Evolutionary conservation across 2,888 invertebrate genomes (phyloP), one percentile per base, ranked within the genome.

Genomic region (Choreutis nemorana): DNA sequence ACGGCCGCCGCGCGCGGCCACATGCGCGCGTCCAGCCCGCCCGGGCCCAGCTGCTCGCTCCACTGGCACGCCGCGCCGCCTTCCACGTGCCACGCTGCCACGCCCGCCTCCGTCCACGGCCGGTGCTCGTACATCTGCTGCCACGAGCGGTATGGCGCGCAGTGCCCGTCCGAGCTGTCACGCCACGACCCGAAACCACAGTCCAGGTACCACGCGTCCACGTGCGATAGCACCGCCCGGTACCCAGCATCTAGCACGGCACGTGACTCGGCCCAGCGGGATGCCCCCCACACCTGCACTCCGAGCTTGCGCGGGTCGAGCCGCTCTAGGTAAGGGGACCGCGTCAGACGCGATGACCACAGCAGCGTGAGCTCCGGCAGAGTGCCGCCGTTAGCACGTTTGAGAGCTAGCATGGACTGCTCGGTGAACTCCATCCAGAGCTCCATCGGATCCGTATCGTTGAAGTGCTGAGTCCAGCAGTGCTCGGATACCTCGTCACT

Each of bases 151-250:
- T 93, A 94, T 5, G 92, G 92, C 11, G 91, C 90, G 58, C 93
- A 94, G 44, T 92, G 90, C 1, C 90, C 91, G 43, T 90, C 90
- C 2, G 90, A 90, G 14, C 85, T 86, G 51, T 90, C 88, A 13
- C 91, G 81, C 93, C 93, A 93, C 39, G 87, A 87, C 1, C 91
- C 91, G 57, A 90, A 91, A 1, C 93, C 93, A 55, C 92, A 93
- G 60, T 93, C 92, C 41, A 93, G 78, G 65, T 92, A 93, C 90
- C 91, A 91, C 3, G 91, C 90, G 57, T 93, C 92, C 30, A 91
- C 91, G 64, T 93, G 92, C 9, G 91, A 91, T 32, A 92, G 66
- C 31, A 94, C 86, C 28, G 91, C 79, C 32, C 87, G 83, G 64
- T 86, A 92, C 2, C 91, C 92, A 31, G 87, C 87, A 41, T 88